Conservation (phyloP, 2,113 vertebrate genomes). For the Panthera uncia region DNA sequence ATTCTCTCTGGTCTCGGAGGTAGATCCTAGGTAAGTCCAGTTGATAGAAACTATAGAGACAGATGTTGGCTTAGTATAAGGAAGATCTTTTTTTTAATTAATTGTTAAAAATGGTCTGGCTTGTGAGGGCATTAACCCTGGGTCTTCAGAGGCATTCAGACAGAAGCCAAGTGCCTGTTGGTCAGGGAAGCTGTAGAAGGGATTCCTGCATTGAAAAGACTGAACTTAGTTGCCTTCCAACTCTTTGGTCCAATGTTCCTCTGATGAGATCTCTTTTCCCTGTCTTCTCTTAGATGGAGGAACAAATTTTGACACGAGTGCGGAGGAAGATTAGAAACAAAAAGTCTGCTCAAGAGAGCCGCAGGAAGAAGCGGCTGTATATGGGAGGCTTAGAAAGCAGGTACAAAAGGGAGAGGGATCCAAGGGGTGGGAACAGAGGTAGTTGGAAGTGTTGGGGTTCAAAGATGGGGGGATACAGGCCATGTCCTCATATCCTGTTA, state of each 20-base stretch:
- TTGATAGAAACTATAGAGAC: constrained; percentile 11
- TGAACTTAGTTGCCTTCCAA: not conserved
- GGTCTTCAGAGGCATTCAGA: not conserved
- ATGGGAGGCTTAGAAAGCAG: constrained; percentile 92
- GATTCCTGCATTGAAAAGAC: not conserved
- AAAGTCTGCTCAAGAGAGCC: constrained; percentile 93
- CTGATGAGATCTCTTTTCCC: not conserved
- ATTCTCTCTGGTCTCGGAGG: not conserved
- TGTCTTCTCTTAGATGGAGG: constrained; percentile 87
- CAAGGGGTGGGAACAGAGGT: too few relatives aligned
- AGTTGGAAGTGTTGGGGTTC: not conserved
- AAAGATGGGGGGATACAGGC: not conserved
- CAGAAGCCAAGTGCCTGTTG: not conserved
- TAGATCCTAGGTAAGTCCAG: not conserved
- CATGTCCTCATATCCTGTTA: not conserved
- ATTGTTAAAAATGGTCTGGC: constrained; percentile 10
- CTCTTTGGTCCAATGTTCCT: not conserved
- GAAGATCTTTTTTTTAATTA: not conserved
- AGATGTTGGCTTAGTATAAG: not conserved
- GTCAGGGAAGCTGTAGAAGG: not conserved
- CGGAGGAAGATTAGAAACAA: constrained; percentile 95
- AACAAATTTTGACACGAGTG: constrained; percentile 90
- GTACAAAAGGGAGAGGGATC: constrained; percentile 76
- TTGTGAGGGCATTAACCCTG: not conserved
- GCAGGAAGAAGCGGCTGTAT: constrained; percentile 93